phyloP scores from a whole-genome alignment of 2,888 invertebrate genomes.

The Exephanes ischioxanthus region DNA sequence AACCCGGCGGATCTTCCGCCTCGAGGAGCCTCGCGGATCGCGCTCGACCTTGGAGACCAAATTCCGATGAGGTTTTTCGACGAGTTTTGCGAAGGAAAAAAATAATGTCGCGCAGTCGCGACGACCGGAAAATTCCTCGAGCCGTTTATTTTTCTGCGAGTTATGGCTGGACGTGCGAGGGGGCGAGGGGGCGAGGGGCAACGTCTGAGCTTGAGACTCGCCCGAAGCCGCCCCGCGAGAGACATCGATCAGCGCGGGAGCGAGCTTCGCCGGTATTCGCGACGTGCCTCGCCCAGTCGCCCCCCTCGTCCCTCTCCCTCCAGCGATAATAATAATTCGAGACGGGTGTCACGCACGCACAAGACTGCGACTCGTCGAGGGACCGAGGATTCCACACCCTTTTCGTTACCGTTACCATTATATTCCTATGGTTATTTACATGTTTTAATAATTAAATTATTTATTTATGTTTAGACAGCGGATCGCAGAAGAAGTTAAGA shows the following conservation, averaged over 20 bases:
- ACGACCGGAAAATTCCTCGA: not conserved
- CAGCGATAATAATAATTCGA: conserved; percentile 67
- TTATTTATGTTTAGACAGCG: conserved; percentile 4
- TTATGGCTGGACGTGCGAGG: not conserved
- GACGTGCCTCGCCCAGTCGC: conserved; percentile 63
- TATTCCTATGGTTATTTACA: conserved; percentile 21
- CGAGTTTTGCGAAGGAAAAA: not conserved
- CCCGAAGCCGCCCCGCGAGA: conserved; percentile 27
- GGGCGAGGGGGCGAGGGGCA: not conserved
- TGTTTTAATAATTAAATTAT: conserved; percentile 24
- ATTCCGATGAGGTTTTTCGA: not conserved
- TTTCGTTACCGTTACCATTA: conserved; percentile 56
- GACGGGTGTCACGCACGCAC: conserved; percentile 65
- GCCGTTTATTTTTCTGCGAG: not conserved
- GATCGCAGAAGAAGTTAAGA: not conserved
- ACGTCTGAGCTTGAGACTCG: not conserved
- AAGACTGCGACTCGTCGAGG: conserved; percentile 34
- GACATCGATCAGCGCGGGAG: conserved; percentile 43
- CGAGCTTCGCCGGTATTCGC: conserved; percentile 56
- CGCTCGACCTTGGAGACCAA: not conserved
- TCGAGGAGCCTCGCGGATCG: too few relatives aligned
- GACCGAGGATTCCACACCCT: conserved; percentile 41
- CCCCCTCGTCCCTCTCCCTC: conserved; percentile 30
- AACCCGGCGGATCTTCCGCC: not conserved
- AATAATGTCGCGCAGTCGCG: not conserved